These are phyloP conservation scores for Tolmerus cingulatus DNA, from an alignment of 2,888 invertebrate species.

Conservation along the genomic window DNA sequence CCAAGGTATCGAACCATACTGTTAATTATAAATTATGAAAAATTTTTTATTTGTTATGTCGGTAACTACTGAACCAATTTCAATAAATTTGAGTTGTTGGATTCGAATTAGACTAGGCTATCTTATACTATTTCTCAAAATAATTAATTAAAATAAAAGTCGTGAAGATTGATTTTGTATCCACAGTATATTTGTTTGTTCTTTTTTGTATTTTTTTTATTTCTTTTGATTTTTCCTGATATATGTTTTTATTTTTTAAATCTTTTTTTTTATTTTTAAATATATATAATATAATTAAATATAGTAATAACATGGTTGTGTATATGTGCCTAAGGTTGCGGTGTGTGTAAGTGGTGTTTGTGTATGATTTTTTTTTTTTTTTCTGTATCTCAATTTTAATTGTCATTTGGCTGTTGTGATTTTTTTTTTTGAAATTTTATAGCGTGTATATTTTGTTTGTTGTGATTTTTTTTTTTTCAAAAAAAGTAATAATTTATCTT, in stretches of 20 bases:
- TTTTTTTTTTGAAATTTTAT: background rate
- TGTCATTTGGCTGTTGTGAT: background rate
- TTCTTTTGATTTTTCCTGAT: background rate
- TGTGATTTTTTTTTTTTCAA: background rate
- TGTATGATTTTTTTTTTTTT: background rate
- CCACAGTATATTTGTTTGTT: background rate
- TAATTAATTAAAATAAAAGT: background rate
- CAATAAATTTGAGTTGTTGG: no score
- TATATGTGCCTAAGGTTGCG: background rate
- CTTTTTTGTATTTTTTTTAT: background rate
- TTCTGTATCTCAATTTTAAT: background rate
- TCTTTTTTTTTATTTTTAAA: slow-evolving; percentile 22
- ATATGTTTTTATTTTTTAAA: background rate
- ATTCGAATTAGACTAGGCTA: no score
- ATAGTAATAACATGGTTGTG: slow-evolving; percentile 34
- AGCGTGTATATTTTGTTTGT: background rate
- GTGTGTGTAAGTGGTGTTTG: background rate
- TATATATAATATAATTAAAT: slow-evolving; percentile 23
- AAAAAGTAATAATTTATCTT: background rate
- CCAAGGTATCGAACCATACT: no score
- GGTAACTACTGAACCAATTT: no score
- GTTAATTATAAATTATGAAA: no score
- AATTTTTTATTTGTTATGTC: no score
- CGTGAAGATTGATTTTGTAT: background rate
- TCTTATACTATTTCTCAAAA: no score